Evolutionary conservation across 2,888 invertebrate species (phyloP), one percentile per base, ranked within the genome.

Genomic region (Thymelicus lineola): DNA sequence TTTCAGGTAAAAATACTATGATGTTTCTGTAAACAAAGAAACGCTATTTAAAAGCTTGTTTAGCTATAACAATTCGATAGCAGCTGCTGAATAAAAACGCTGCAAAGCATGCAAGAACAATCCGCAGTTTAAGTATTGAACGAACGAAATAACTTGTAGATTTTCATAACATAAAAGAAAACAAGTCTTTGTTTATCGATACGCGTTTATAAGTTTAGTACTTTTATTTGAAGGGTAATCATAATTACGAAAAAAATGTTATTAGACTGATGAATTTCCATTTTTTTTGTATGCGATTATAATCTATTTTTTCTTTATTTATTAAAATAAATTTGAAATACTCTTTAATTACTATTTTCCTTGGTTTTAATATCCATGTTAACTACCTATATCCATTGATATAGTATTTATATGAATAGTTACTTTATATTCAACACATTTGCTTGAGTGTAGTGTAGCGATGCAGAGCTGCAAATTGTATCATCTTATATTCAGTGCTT

Each of bases 401-500:
- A 42, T 55, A 55, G 45, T 61, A 67, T 67, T 67, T 38, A 67
- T 67, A 67, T 67, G 66, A 60, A 53, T 10, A 67, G 46, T 53
- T 60, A 67, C 60, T 62, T 35, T 62, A 55, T 46, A 62, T 68
- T 55, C 61, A 68, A 55, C 63, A 69, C 63, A 48, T 38, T 69
- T 48, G 69, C 62, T 36, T 45, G 35, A 46, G 14, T 57, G 53
- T 71, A 66, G 66, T 38, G 46, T 58, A 42, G 71, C 63, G 45
- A 60, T 61, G 53, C 60, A 55, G 35, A 28, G 62, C 66, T 68
- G 72, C 60, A 74, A 75, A 75, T 72, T 72, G 74, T 67, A 64
- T 74, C 76, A 76, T 78, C 67, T 75, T 61, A 67, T 74, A 78
- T 78, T 78, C 77, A 76, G 65, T 60, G 57, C 68, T 74, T 70